A percentile compares a stretch with the other conserved stretches of the same genome.
These are phyloP conservation scores for Ianthella basta DNA, from an alignment of 37 sponge, comb jelly and placozoan species.

Conservation along the genomic window DNA sequence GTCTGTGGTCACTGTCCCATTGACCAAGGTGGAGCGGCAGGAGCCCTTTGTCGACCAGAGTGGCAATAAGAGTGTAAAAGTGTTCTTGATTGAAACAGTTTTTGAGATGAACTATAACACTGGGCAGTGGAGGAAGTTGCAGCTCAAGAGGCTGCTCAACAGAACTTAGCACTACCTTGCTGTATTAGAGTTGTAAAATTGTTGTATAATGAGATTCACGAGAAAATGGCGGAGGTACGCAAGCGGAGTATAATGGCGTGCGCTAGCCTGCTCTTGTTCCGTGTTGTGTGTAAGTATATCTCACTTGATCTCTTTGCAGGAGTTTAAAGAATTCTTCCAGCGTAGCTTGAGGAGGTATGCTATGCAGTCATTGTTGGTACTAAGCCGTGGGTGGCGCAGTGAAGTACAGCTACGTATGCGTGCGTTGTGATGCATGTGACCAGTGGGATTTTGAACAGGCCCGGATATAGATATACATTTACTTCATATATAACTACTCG, in stretches of 20 bases:
- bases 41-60: constrained; percentile 44
- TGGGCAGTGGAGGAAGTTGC: constrained; percentile 90
- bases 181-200: neutral
- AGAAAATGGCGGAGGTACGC: constrained; percentile 35
- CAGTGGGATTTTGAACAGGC: no score
- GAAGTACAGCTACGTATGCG: no score
- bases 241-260: no score
- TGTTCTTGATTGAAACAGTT: constrained; percentile 72
- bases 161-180: neutral
- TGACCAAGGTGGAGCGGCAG: constrained; percentile 54
- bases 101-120: constrained; percentile 94
- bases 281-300: neutral
- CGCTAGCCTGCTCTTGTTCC: no score
- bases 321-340: constrained; percentile 25
- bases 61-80: constrained; percentile 28
- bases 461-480: no score
- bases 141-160: constrained; percentile 73
- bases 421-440: no score
- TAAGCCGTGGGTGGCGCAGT: no score
- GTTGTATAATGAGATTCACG: neutral
- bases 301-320: neutral
- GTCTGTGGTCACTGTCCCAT: constrained; percentile 60
- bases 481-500: no score
- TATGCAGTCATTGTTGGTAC: no score
- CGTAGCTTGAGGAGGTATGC: neutral